These are phyloP conservation scores for Phaedon cochleariae DNA, from an alignment of 2,888 invertebrate genomes.

Conservation along the genomic window DNA sequence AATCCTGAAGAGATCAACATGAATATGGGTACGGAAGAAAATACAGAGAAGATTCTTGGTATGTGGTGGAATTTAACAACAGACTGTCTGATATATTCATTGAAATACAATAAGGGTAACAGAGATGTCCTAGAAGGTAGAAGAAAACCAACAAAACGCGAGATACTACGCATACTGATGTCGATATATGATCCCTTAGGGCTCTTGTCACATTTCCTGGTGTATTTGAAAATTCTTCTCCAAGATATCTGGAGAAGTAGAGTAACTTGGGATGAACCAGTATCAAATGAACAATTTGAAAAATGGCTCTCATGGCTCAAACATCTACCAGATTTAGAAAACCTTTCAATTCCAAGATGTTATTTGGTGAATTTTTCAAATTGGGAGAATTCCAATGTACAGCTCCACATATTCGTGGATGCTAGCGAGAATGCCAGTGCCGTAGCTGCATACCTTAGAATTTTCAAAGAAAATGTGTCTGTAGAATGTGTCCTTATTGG, in stretches of 20 bases:
- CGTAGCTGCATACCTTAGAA: constrained; percentile 40
- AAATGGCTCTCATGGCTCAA: constrained; percentile 40
- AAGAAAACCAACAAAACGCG: constrained; percentile 31
- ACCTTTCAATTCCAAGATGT: constrained; percentile 38
- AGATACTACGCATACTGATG: constrained; percentile 27
- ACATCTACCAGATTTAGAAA: constrained; percentile 33
- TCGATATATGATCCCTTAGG: constrained; percentile 30
- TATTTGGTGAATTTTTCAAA: constrained; percentile 17
- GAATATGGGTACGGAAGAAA: not conserved
- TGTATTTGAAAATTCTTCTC: constrained; percentile 29
- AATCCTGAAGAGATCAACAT: too few species aligned
- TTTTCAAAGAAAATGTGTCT: too few species aligned
- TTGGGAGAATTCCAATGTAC: not conserved
- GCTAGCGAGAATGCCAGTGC: constrained; percentile 42
- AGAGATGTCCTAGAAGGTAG: constrained; percentile 17
- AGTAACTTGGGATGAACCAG: constrained; percentile 25
- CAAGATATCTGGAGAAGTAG: constrained; percentile 28
- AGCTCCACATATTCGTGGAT: constrained; percentile 25
- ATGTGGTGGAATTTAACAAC: constrained; percentile 26
- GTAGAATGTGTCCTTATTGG: constrained; percentile 17
- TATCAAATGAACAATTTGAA: constrained; percentile 31
- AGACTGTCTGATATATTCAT: constrained; percentile 9
- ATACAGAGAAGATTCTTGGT: constrained; percentile 23
- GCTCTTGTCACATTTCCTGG: constrained; percentile 30
- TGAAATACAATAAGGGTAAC: constrained; percentile 24